Base-by-base conservation (phyloP, 2,888 invertebrate genomes). In the Resseliella maxima region DNA sequence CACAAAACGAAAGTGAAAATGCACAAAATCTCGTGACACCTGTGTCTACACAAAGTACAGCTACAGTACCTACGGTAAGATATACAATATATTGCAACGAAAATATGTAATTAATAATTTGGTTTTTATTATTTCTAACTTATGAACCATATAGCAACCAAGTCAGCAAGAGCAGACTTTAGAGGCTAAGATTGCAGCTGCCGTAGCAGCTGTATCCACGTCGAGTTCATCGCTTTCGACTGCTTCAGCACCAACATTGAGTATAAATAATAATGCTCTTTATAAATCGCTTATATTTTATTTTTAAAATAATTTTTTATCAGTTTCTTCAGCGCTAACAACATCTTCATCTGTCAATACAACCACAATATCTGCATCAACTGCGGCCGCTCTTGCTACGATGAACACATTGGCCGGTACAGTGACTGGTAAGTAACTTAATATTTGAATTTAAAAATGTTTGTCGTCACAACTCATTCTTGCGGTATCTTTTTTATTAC, bases 401-500 rank as follows among this genome's bases (percentile, higher is more conserved):
- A 85, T 85, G 83, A 83, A 83, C 18, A 38, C 31, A 3, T 46
- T 85, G 46, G 85, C 85, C 86, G 81, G 45, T 81, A 86, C 83
- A 38, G 83, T 83, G 1, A 83, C 83, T 24, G 83, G 83, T 83
- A 1, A 83, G 72, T 72, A 10, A 72, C 24, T 81, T 81, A 21
- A 18, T 81, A 1, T 41, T 41, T 41, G 41, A 41, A 41, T 41
- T 41, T 41, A n/a, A n/a, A n/a, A n/a, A n/a, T n/a, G n/a, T n/a
- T n/a, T n/a, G n/a, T n/a, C n/a, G n/a, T n/a, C n/a, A n/a, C n/a
- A n/a, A n/a, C n/a, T 81, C 36, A 12, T 81, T 36, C 12, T 81
- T 81, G 35, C 36, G 2, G 24, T 12, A 8, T 59, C 59, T 88
- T 92, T 91, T 87, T 92, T 92, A 89, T 93, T 88, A 91, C 93